Percentiles rank a stretch among this genome's conserved stretches.
Conservation (phyloP, 2,888 invertebrate genomes). For the Latrodectus hesperus region DNA sequence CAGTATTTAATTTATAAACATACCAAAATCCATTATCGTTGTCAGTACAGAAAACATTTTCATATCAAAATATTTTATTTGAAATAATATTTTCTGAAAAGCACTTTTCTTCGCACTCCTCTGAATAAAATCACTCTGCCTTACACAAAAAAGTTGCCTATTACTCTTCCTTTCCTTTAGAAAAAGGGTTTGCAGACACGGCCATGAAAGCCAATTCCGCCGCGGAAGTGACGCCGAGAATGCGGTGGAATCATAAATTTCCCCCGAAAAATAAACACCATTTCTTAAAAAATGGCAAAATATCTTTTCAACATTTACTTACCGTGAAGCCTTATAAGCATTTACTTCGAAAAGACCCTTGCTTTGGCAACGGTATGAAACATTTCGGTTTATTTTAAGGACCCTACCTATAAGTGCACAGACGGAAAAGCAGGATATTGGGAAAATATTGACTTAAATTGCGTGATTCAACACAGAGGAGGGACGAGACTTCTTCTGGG, state of each 20-base stretch:
- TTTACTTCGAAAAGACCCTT: not conserved
- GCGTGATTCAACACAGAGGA: not conserved
- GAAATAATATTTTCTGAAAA: not conserved
- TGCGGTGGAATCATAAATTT: constrained; percentile 24
- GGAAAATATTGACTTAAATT: not conserved
- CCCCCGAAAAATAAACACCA: constrained; percentile 19
- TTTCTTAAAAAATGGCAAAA: not conserved
- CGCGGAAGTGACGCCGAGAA: constrained; percentile 15
- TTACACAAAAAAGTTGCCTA: not conserved
- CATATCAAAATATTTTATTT: not conserved
- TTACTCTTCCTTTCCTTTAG: not conserved
- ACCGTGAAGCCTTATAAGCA: not conserved
- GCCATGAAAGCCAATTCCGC: constrained; percentile 26
- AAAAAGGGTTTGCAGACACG: constrained; percentile 14
- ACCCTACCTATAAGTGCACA: not conserved
- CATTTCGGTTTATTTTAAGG: not conserved
- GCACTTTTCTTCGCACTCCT: not conserved
- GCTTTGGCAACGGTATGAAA: not conserved
- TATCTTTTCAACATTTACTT: not conserved
- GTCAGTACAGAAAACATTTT: too few species aligned
- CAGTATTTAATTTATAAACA: too few species aligned
- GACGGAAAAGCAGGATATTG: not conserved
- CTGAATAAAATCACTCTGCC: not conserved
- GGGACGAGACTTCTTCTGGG: not conserved
- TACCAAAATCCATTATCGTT: too few species aligned